These are phyloP conservation scores for Scyliorhinus canicula DNA, from an alignment of 2,797 vertebrate species.

Conservation along the genomic window DNA sequence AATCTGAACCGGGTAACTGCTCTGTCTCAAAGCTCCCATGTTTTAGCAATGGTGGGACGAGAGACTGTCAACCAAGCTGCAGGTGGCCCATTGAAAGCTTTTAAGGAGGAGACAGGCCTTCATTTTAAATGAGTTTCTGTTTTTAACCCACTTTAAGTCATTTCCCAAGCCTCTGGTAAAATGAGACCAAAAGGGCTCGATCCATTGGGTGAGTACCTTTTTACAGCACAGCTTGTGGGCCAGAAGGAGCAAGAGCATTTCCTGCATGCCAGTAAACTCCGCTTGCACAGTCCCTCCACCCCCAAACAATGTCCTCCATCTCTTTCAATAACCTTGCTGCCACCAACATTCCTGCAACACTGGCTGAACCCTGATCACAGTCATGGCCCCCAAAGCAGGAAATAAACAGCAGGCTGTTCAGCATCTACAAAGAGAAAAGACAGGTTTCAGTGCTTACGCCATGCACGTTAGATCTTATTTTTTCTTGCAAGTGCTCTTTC, in stretches of 20 bases:
- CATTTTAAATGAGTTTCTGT: background rate
- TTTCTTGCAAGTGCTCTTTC: background rate
- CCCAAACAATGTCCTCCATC: background rate
- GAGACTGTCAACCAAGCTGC: background rate
- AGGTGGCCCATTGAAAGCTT: background rate
- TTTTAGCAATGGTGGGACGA: background rate
- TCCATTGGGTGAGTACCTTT: background rate
- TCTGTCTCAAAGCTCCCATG: background rate
- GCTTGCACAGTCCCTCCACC: too few species aligned
- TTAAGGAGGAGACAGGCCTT: background rate
- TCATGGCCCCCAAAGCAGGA: background rate
- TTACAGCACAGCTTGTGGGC: background rate
- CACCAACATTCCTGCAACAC: background rate
- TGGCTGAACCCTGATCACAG: background rate
- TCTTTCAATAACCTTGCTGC: too few species aligned
- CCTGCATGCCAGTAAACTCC: background rate
- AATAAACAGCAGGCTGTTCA: background rate
- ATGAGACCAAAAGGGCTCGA: background rate
- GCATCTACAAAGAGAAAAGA: background rate
- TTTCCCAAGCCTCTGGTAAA: background rate
- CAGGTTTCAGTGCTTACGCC: background rate
- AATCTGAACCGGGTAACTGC: background rate
- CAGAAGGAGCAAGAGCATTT: background rate
- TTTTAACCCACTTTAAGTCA: background rate
- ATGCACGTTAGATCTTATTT: background rate